Evolutionary conservation across 2,113 vertebrate genomes (phyloP).

Genomic region (Phylloscopus whistleri): DNA sequence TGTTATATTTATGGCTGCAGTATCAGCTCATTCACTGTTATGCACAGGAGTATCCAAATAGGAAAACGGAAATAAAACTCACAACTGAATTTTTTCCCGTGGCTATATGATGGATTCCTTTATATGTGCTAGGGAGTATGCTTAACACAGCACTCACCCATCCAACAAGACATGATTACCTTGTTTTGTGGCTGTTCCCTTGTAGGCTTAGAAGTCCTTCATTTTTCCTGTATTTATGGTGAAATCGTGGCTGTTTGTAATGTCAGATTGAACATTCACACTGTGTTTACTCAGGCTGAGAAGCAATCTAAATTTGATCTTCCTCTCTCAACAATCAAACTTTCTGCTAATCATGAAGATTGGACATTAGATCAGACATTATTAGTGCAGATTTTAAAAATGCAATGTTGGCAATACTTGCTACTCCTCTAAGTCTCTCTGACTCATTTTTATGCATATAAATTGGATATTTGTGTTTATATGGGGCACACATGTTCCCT

Average conservation of each 20-base stretch:
- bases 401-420: background rate
- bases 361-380: background rate
- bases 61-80: background rate
- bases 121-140: background rate
- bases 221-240: background rate
- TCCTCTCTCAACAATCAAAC: background rate
- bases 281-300: background rate
- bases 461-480: slow-evolving; percentile 9
- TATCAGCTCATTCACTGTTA: background rate
- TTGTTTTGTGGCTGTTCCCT: background rate
- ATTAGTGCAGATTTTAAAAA: background rate
- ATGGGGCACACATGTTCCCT: background rate
- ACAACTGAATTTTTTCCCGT: background rate
- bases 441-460: background rate
- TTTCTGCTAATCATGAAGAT: background rate
- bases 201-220: background rate
- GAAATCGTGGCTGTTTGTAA: background rate
- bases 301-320: background rate
- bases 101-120: background rate
- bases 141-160: background rate
- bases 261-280: background rate
- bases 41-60: rapidly evolving
- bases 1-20: background rate
- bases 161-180: background rate
- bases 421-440: background rate